Evolutionary conservation across 2,113 vertebrate genomes (phyloP).

Genomic region (Perca schrenkii): DNA sequence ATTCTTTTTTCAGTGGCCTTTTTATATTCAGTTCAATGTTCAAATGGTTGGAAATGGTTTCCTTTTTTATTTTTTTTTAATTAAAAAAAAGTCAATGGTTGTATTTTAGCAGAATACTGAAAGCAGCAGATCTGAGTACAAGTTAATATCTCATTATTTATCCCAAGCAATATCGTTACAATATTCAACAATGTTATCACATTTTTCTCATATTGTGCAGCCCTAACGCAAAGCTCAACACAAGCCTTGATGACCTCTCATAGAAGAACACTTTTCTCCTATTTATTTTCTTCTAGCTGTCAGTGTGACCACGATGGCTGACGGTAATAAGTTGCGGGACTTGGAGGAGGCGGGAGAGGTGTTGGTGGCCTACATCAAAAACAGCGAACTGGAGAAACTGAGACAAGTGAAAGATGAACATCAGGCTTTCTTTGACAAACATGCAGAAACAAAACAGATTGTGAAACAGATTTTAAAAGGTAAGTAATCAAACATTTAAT

Average conservation of each 20-base stretch:
- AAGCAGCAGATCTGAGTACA: too few relatives aligned
- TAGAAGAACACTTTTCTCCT: not conserved
- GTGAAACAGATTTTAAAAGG: slow-evolving; percentile 79
- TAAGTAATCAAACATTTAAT: slow-evolving; percentile 17
- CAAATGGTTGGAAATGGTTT: too few relatives aligned
- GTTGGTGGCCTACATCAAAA: slow-evolving; percentile 73
- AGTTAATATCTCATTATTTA: too few relatives aligned
- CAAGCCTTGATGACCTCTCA: not conserved
- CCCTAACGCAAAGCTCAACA: too few relatives aligned
- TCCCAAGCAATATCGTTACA: too few relatives aligned
- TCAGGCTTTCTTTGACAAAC: slow-evolving; percentile 65
- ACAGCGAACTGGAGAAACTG: slow-evolving; percentile 70
- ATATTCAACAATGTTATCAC: too few relatives aligned
- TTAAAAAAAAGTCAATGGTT: too few relatives aligned
- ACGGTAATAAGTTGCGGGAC: slow-evolving; percentile 67
- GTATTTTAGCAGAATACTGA: too few relatives aligned
- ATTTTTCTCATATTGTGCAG: too few relatives aligned
- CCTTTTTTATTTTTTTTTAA: too few relatives aligned
- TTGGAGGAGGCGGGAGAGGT: slow-evolving; percentile 74
- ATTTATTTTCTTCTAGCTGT: not conserved
- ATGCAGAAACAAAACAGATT: slow-evolving; percentile 58
- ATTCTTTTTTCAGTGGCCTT: too few relatives aligned
- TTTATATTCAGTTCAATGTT: too few relatives aligned
- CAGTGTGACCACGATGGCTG: slow-evolving; percentile 53
- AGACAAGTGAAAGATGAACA: slow-evolving; percentile 53